Conservation (phyloP, 2,113 vertebrate genomes). For the Zootoca vivipara region DNA sequence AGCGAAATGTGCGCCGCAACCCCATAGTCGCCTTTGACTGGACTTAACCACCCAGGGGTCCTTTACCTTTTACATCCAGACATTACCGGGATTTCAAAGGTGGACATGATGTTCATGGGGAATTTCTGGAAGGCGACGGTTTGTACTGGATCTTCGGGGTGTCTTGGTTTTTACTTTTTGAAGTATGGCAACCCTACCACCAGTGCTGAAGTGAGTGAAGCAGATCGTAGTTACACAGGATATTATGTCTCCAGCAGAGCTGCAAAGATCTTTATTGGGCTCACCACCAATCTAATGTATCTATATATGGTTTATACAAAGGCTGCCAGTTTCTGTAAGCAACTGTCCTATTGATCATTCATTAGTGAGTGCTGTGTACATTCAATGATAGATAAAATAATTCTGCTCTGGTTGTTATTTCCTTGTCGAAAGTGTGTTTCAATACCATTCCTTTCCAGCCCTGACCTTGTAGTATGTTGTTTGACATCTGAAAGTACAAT, state of each 20-base stretch:
- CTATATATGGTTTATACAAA: neutral
- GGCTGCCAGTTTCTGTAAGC: neutral
- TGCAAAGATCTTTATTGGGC: too few relatives aligned
- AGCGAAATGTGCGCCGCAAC: too few relatives aligned
- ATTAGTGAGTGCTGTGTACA: conserved; percentile 23
- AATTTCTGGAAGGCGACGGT: too few relatives aligned
- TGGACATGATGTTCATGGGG: too few relatives aligned
- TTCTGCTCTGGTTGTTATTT: conserved; percentile 24
- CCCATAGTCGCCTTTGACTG: too few relatives aligned
- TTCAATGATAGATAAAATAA: conserved; percentile 53
- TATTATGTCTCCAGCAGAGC: neutral
- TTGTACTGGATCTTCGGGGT: too few relatives aligned
- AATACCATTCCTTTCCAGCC: conserved; percentile 45
- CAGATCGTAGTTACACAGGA: neutral
- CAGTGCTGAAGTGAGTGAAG: too few relatives aligned
- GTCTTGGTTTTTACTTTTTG: too few relatives aligned
- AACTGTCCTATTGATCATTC: conserved; percentile 37
- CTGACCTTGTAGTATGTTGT: conserved; percentile 52
- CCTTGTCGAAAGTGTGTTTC: conserved; percentile 35
- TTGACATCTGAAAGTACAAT: conserved; percentile 45
- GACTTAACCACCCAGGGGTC: too few relatives aligned
- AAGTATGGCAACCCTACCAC: too few relatives aligned
- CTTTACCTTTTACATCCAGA: too few relatives aligned
- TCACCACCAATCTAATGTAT: neutral
- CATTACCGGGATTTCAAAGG: too few relatives aligned